Evolutionary conservation across 37 sponge, comb jelly and placozoan species (phyloP).

Genomic region (Theonella swinhoei): DNA sequence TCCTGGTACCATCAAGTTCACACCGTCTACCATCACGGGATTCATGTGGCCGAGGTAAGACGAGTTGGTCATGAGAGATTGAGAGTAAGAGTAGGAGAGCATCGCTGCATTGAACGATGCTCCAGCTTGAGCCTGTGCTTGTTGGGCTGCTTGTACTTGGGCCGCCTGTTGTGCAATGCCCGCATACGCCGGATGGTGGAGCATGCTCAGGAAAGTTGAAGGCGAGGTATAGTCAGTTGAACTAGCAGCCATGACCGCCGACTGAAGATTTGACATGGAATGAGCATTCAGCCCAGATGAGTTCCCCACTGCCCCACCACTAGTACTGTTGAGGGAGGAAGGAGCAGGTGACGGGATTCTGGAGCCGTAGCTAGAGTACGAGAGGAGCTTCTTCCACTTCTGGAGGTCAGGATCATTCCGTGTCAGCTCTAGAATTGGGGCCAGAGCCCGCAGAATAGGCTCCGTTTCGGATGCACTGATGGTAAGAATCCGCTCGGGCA

Average conservation of each 20-base stretch:
- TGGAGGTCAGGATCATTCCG: slow-evolving; percentile 55
- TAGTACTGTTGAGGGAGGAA: background rate
- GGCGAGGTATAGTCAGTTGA: background rate
- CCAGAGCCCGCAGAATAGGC: slow-evolving; percentile 48
- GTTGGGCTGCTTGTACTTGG: background rate
- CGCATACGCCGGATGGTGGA: slow-evolving; percentile 6
- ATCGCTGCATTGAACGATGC: slow-evolving; percentile 18
- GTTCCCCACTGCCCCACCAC: background rate
- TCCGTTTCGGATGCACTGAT: slow-evolving; percentile 53
- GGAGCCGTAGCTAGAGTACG: slow-evolving; percentile 16
- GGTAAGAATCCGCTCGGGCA: slow-evolving; percentile 81
- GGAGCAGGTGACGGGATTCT: background rate
- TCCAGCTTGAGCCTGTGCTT: background rate
- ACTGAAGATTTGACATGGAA: slow-evolving; percentile 7
- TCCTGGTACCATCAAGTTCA: slow-evolving; percentile 66
- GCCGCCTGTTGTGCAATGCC: background rate
- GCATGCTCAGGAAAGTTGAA: slow-evolving; percentile 2
- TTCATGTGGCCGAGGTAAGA: slow-evolving; percentile 29
- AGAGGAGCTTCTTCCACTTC: slow-evolving; percentile 60
- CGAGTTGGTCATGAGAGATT: slow-evolving; percentile 46
- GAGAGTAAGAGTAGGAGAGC: slow-evolving; percentile 52
- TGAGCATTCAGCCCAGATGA: background rate
- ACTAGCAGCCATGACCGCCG: slow-evolving; percentile 1
- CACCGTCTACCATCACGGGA: slow-evolving; percentile 67
- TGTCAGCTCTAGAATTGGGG: slow-evolving; percentile 46